Percentiles rank a stretch among this genome's conserved stretches.
These are phyloP conservation scores for Rhizomys pruinosus DNA, from an alignment of 2,113 vertebrate species.

Conservation along the genomic window DNA sequence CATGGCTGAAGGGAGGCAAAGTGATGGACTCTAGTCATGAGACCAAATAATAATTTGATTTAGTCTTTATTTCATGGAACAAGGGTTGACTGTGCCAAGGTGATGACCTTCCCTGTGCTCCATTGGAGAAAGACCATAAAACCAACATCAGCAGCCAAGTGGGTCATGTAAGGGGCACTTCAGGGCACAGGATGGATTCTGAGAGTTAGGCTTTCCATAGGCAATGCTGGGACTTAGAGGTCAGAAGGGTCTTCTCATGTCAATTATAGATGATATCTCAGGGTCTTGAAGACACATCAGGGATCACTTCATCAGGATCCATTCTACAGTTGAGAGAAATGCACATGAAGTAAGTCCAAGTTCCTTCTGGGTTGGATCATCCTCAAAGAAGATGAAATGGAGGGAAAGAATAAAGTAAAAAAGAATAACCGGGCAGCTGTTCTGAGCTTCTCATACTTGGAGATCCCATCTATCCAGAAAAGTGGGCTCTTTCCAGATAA, in stretches of 20 bases:
- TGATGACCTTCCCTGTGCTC: not conserved
- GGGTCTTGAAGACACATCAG: not conserved
- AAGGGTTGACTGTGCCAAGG: not conserved
- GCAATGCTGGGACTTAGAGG: not conserved
- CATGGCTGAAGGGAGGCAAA: not conserved
- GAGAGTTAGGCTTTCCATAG: not conserved
- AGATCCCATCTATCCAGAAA: not conserved
- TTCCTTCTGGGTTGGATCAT: not conserved
- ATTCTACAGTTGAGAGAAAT: not conserved
- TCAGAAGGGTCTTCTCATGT: not conserved
- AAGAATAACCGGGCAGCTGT: not conserved
- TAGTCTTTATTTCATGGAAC: not conserved
- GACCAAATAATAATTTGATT: not conserved
- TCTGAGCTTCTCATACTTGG: not conserved
- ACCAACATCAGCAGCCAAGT: not conserved
- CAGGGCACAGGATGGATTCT: not conserved
- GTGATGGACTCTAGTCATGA: not conserved
- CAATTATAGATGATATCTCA: conserved; percentile 15
- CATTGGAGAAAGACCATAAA: not conserved
- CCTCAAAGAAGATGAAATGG: not conserved
- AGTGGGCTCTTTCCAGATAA: not conserved
- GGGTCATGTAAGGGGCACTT: not conserved
- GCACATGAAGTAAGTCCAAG: not conserved
- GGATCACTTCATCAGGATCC: not conserved
- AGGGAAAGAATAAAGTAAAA: not conserved